Base-by-base conservation (phyloP, 2,113 vertebrate species). In the Beaufortia kweichowensis region DNA sequence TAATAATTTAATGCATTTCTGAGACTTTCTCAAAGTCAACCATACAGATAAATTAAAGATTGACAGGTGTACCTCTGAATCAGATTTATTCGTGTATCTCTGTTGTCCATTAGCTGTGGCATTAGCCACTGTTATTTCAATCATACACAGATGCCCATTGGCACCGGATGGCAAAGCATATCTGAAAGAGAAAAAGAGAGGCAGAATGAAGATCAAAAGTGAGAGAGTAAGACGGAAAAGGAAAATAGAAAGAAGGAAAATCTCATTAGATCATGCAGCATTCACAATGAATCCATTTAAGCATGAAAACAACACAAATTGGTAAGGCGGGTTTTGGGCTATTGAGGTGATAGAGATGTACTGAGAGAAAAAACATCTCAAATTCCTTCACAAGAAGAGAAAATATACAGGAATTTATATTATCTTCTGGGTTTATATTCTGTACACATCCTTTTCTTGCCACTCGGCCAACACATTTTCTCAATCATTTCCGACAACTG, bases 61-160 rank as follows among this genome's bases (percentile, higher is more conserved):
- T 10, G 35, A 53, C 77, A 75, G 74, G 61, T 21, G 84, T 86
- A 96, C 95, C 94, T 92, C 88, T 85, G 92, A 91, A 82, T 65
- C 4, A 10, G 0, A 68, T 50, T 85, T 66, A 2, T 84, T 82
- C 74, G 91, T 29, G 10, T 74, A 81, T 69, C 92, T 90, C 86
- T 88, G 86, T 26, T 87, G 89, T 78, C 74, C 87, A 67, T 89
- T 81, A 72, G 87, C 87, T 50, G 88, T 81, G 81, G 89, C 89
- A 89, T 93, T 89, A 84, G 88, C 87, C 68, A 82, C 87, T 78
- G 86, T 84, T 83, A 95, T 90, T 93, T 95, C 91, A 90, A 94
- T 91, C 89, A 92, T 78, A 83, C 93, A 96, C 26, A 84, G 82
- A 64, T 89, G 85, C 80, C 81, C 85, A 74, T 88, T 83, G 86